Evolutionary conservation across 1,140 invertebrate species (phyloP), one percentile per base, ranked within the genome.

Genomic region (Drosophila nigrodunni): DNA sequence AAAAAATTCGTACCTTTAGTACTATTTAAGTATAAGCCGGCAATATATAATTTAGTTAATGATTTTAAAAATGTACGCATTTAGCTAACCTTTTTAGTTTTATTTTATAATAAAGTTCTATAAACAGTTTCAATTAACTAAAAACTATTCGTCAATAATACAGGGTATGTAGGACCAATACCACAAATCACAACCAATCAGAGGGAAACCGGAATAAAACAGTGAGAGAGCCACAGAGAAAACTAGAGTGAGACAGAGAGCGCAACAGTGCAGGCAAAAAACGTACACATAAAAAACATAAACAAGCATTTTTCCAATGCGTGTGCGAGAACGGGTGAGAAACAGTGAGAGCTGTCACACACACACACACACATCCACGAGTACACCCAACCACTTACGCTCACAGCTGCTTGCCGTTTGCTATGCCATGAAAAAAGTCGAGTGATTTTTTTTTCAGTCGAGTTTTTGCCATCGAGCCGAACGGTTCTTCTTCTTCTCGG

Each of bases 381-480:
- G 58, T 74, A 39, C 49, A 60, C 61, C 49, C 65, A 47, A 46
- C 60, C 52, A 60, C 54, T 68, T 60, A 64, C 58, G 67, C 70
- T 73, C 75, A 64, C 78, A 80, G 76, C 75, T 78, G 74, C 80
- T 77, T 39, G 52, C 37, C 58, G 67, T 44, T 75, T 7, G 60
- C 72, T 13, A 57, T 52, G 54, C 21, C 54, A 76, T 34, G 70
- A 87, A 86, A 86, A 86, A 86, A 86, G 61, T 77, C 66, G 77
- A 83, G 71, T 87, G 78, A 82, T 86, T 86, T 86, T 86, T 85
- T 81, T 86, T 86, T 86, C 82, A 86, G 58, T 85, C 74, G 64
- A 77, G 60, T 82, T 85, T 78, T 80, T 72, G 74, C 74, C 71
- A 68, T 37, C 64, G 68, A 67, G 35, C 39, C 70, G 68, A 78